Conservation (phyloP, 1,140 invertebrate species). For the Triops cancriformis region DNA sequence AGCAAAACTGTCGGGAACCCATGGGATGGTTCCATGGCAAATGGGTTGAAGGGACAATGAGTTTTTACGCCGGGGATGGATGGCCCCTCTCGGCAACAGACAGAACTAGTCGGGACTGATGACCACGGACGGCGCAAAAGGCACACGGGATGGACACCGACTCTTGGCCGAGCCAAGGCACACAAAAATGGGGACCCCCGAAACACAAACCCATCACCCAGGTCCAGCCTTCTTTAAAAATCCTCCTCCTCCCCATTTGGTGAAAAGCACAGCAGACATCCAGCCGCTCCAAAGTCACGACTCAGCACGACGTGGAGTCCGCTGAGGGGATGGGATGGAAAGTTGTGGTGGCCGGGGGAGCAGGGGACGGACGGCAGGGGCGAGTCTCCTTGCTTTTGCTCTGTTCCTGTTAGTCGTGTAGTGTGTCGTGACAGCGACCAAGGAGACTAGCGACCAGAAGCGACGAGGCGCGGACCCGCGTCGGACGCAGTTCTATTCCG, state of each 20-base stretch:
- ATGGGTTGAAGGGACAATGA: conserved; percentile 10
- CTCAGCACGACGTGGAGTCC: conserved; percentile 6
- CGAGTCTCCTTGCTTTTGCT: conserved; percentile 7
- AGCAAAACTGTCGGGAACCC: conserved; percentile 9
- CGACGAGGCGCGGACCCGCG: conserved; percentile 10
- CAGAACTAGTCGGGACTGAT: neutral
- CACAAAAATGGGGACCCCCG: neutral
- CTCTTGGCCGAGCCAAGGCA: neutral
- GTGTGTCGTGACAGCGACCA: conserved; percentile 12
- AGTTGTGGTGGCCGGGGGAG: neutral
- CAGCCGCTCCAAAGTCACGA: conserved; percentile 1
- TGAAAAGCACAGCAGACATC: neutral
- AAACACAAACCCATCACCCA: neutral
- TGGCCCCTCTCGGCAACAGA: conserved; percentile 12
- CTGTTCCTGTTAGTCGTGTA: conserved; percentile 11
- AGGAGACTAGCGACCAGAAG: conserved; percentile 9
- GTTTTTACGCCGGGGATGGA: conserved; percentile 2
- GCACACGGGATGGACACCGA: neutral
- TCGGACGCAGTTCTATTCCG: conserved; percentile 9
- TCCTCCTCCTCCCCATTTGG: conserved; percentile 1
- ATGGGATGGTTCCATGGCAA: conserved; percentile 12
- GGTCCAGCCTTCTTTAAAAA: neutral
- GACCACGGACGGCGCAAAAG: neutral
- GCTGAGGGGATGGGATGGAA: neutral
- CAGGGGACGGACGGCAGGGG: conserved; percentile 6